Evolutionary conservation across 1,140 invertebrate genomes (phyloP).

Genomic region (Pseudoatta argentina): DNA sequence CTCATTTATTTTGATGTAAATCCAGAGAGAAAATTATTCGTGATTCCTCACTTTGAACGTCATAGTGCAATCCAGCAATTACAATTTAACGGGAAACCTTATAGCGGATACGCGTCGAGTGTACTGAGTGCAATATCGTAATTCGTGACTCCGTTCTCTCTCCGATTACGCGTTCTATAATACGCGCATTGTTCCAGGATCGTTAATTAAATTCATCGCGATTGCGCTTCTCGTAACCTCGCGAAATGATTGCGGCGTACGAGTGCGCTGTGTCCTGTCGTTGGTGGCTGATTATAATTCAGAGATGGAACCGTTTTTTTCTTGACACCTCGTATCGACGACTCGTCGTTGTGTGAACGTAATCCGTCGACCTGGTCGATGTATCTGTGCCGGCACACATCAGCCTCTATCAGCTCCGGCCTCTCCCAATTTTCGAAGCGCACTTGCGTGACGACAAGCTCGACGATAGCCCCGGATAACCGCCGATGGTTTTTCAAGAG

Average conservation of each 20-base stretch:
- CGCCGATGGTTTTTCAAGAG: slow-evolving; percentile 72
- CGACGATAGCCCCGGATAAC: slow-evolving; percentile 46
- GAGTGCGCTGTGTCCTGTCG: slow-evolving; percentile 17
- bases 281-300: slow-evolving; percentile 40
- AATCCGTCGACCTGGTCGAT: slow-evolving; percentile 3
- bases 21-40: neutral
- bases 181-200: slow-evolving; percentile 9
- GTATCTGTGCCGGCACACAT: slow-evolving; percentile 19
- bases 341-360: neutral
- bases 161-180: slow-evolving; percentile 23
- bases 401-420: neutral
- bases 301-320: slow-evolving; percentile 47
- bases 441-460: slow-evolving; percentile 18
- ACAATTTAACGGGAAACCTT: slow-evolving; percentile 41
- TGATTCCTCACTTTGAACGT: slow-evolving; percentile 26
- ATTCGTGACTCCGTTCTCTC: slow-evolving; percentile 13
- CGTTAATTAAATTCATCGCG: slow-evolving; percentile 56
- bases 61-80: neutral
- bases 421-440: slow-evolving; percentile 33
- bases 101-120: neutral
- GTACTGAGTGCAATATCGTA: slow-evolving; percentile 31
- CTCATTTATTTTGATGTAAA: neutral
- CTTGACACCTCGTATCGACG: slow-evolving; percentile 36
- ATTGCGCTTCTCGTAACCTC: slow-evolving; percentile 39
- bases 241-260: slow-evolving; percentile 47